Percentiles rank a stretch among this genome's conserved stretches.
Evolutionary conservation across 2,797 vertebrate species (phyloP).

Genomic region (Catharus ustulatus): DNA sequence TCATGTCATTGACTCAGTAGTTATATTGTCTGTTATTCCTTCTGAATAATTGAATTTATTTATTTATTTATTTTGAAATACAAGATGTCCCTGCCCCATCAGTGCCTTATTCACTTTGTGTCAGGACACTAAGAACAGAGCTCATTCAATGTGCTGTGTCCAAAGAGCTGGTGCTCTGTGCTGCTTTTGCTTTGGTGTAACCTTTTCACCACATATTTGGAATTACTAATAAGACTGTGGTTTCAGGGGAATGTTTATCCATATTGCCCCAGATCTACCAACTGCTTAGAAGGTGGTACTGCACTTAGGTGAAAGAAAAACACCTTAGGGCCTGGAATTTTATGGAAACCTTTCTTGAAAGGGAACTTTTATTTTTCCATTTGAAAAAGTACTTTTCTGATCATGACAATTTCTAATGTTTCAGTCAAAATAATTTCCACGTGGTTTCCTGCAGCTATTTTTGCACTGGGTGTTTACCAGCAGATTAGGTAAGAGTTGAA

Average conservation of each 20-base stretch:
- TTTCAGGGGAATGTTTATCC: neutral
- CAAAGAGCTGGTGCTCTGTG: neutral
- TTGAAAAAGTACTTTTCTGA: neutral
- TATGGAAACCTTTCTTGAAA: neutral
- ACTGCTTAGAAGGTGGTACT: neutral
- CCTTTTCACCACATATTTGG: slow-evolving; percentile 18
- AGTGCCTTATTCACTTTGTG: neutral
- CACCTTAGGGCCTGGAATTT: neutral
- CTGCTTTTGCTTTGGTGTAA: neutral
- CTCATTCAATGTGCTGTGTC: neutral
- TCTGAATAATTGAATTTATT: neutral
- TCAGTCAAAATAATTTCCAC: neutral
- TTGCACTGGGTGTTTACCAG: neutral
- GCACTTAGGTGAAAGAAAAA: neutral
- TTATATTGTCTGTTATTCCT: neutral
- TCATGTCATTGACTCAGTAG: neutral
- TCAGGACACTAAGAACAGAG: neutral
- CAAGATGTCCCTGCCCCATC: neutral
- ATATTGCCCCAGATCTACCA: neutral
- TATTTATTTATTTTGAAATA: neutral
- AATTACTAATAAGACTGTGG: neutral
- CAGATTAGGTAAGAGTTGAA: neutral
- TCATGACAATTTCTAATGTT: neutral
- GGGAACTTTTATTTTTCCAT: neutral
- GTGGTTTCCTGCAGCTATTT: neutral